Conservation (phyloP, 2,797 vertebrate genomes). For the Tragelaphus eurycerus region DNA sequence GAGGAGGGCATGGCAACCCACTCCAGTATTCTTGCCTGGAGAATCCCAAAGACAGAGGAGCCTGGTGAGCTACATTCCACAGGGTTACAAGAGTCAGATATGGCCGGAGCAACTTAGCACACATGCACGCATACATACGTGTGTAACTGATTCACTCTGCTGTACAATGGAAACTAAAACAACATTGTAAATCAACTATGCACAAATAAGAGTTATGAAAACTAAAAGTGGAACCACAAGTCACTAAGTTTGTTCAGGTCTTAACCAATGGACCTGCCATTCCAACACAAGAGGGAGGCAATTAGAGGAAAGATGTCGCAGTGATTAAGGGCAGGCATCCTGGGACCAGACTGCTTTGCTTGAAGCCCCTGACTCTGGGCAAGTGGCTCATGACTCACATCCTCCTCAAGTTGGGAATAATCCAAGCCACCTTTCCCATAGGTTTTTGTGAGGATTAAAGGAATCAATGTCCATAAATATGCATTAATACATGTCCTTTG, state of each 20-base stretch:
- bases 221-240: neutral
- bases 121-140: fast-evolving
- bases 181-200: neutral
- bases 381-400: neutral
- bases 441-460: neutral
- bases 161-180: neutral
- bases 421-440: neutral
- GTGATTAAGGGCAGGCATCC: neutral
- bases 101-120: neutral
- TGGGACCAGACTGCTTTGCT: neutral
- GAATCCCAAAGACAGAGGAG: neutral
- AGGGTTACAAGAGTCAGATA: neutral
- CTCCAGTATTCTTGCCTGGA: neutral
- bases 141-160: neutral
- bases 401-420: neutral
- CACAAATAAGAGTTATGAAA: neutral
- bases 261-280: neutral
- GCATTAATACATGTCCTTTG: neutral
- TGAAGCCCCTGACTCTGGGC: neutral
- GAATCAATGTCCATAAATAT: neutral
- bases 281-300: neutral
- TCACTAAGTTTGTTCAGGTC: neutral
- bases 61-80: neutral
- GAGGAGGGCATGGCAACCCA: neutral
- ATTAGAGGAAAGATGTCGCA: neutral